Evolutionary conservation across 2,888 invertebrate species (phyloP), one percentile per base, ranked within the genome.

Genomic region (Neoitamus cyanurus): DNA sequence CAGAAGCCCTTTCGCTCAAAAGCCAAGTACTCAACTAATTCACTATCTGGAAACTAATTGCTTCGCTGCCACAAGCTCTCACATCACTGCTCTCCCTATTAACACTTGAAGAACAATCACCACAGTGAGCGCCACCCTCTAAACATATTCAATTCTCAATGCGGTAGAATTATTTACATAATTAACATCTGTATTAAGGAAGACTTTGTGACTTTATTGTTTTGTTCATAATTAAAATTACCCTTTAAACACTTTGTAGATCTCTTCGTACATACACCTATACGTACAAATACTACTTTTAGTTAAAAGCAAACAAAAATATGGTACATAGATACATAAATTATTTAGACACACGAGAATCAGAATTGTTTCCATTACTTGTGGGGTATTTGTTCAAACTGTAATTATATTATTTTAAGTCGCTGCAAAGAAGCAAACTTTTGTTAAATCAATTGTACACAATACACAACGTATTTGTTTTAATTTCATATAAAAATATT

Each of bases 151-250:
- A 73, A 84, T 85, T 87, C 87, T 85, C 85, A 86, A 87, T 86
- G 85, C 85, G 86, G 48, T 84, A 69, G 87, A 87, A 86, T 85
- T 85, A 75, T 48, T 84, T 84, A 46, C 78, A 85, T 87, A 86
- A 87, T 87, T 87, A 87, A 87, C 86, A 85, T 86, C 84, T 85
- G 84, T 85, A 69, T 87, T 87, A 86, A 86, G 87, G 87, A 87
- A 87, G 87, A 87, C 87, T 87, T 87, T 85, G 86, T 86, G 87
- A 86, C 85, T 86, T 87, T 85, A 84, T 86, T 86, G 85, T 87
- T 86, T 73, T 83, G n/a, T 36, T 84, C 68, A 83, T 46, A 85
- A 83, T 34, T 85, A 72, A 75, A 73, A 58, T 72, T 84, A 82
- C 48, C 42, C 30, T 75, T 75, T 36, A 80, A n/a, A 48, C 58